These are phyloP conservation scores for Saccopteryx leptura DNA, from an alignment of 2,113 vertebrate genomes.

Conservation along the genomic window DNA sequence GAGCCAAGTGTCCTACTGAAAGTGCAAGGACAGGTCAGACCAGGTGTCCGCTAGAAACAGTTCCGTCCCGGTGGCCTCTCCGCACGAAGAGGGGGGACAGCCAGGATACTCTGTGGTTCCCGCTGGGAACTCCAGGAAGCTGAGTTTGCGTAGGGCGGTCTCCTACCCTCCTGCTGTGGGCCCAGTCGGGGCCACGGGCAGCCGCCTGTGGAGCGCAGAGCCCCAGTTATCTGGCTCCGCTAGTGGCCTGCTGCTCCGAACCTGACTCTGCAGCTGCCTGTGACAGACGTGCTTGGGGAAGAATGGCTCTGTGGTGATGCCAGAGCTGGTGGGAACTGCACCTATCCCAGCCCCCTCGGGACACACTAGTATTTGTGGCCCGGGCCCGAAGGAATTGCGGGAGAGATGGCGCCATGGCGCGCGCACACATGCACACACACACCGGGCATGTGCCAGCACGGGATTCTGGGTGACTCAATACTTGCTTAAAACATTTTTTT, in stretches of 20 bases:
- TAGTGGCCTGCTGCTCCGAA: accelerated
- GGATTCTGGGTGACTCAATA: neutral
- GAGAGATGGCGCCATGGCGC: neutral
- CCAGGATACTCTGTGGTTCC: neutral
- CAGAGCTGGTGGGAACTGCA: neutral
- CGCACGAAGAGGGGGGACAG: neutral
- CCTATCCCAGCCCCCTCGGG: neutral
- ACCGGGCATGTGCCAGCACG: neutral
- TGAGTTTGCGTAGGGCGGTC: neutral
- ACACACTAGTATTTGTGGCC: neutral
- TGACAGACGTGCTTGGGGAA: neutral
- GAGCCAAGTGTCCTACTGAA: neutral
- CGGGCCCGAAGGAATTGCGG: neutral
- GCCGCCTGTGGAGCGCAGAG: neutral
- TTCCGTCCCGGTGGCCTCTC: neutral
- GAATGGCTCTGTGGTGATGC: neutral
- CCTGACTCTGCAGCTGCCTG: neutral
- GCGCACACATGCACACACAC: neutral
- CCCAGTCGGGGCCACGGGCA: neutral
- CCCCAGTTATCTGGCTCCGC: accelerated
- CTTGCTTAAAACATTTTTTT: conserved; percentile 35
- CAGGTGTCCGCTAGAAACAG: neutral
- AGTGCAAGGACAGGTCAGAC: neutral
- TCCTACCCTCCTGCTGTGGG: neutral
- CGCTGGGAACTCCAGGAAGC: neutral